Conservation (phyloP, 2,888 invertebrate species). For the Itoplectis maculator region DNA sequence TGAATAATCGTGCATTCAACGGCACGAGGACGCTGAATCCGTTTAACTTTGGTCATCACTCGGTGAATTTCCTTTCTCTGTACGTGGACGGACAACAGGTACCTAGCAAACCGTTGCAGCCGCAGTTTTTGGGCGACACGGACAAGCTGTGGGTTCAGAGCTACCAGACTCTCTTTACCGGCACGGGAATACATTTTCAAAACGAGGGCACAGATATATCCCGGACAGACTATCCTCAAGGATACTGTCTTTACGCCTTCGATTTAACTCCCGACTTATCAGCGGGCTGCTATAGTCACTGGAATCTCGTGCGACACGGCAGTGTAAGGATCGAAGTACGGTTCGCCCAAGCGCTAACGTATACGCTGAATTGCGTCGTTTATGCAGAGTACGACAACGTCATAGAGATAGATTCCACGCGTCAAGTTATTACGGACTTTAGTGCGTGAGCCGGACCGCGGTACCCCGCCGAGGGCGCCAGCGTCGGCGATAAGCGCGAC, state of each 20-base stretch:
- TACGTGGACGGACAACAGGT: conserved; percentile 38
- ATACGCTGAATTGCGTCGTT: conserved; percentile 69
- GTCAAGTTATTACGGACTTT: too few relatives aligned
- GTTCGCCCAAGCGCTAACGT: conserved; percentile 65
- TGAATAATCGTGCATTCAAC: conserved; percentile 31
- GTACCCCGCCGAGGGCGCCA: too few relatives aligned
- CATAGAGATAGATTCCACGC: too few relatives aligned
- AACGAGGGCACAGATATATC: background rate
- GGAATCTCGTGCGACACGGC: conserved; percentile 65
- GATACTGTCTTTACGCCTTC: background rate
- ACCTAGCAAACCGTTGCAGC: conserved; percentile 19
- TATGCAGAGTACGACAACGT: conserved; percentile 69
- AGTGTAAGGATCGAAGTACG: conserved; percentile 70
- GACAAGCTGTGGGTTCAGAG: too few relatives aligned
- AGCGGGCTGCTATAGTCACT: conserved; percentile 63
- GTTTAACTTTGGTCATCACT: conserved; percentile 15
- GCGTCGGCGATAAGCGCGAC: conserved; percentile 63
- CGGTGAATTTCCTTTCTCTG: conserved; percentile 26
- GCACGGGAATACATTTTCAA: background rate
- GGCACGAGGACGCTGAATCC: conserved; percentile 14
- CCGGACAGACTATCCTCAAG: background rate
- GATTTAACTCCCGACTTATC: conserved; percentile 64
- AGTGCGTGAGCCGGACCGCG: too few relatives aligned
- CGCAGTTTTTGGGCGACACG: background rate
- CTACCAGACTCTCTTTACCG: background rate